Percentiles rank a stretch among this genome's conserved stretches.
Conservation (phyloP, 2,888 invertebrate species). For the Epsilonema sp. region DNA sequence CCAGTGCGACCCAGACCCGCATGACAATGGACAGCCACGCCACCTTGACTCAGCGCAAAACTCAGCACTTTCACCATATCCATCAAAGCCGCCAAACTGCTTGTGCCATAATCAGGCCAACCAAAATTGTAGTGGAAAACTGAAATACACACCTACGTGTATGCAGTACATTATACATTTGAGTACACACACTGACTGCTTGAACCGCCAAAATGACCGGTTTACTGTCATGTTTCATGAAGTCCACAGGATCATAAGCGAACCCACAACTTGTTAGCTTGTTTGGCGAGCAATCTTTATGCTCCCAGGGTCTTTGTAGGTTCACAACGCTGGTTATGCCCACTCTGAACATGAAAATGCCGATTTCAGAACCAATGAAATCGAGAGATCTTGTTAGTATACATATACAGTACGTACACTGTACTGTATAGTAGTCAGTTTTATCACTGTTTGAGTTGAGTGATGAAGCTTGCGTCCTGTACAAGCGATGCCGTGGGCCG, state of each 20-base stretch:
- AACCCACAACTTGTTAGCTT: conserved; percentile 44
- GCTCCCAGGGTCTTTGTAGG: conserved; percentile 61
- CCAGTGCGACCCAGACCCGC: conserved; percentile 54
- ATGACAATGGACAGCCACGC: conserved; percentile 62
- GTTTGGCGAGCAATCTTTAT: conserved; percentile 52
- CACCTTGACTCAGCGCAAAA: conserved; percentile 57
- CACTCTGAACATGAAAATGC: conserved; percentile 44
- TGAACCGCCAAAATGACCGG: no score
- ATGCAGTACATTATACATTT: no score
- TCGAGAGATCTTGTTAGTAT: no score
- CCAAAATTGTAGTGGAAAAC: conserved; percentile 77
- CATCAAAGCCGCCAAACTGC: conserved; percentile 50
- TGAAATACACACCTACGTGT: conserved; percentile 32
- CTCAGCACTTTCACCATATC: conserved; percentile 77
- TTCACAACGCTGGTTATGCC: conserved; percentile 64
- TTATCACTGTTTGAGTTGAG: no score
- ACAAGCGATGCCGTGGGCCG: conserved; percentile 55
- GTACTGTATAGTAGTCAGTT: no score
- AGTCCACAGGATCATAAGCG: conserved; percentile 58
- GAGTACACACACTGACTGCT: no score
- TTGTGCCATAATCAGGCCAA: conserved; percentile 62
- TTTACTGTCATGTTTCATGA: conserved; percentile 66
- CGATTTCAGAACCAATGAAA: no score
- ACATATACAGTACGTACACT: no score
- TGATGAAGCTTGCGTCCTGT: no score